Evolutionary conservation across 2,113 vertebrate genomes (phyloP).

Genomic region (Sylvia atricapilla): DNA sequence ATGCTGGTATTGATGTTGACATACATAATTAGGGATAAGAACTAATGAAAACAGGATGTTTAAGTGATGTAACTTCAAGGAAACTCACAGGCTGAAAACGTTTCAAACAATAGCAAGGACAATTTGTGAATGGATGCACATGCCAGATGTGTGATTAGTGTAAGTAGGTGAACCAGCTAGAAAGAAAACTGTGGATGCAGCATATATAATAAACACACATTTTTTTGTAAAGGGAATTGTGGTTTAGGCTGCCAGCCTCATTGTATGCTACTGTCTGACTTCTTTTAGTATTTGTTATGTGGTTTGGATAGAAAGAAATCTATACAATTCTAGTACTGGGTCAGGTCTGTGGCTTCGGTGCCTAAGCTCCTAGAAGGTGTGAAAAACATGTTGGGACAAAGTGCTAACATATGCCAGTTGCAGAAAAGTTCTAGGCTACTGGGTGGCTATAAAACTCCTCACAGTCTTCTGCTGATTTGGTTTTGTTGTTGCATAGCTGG

Average conservation of each 20-base stretch:
- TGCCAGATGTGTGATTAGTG: background rate
- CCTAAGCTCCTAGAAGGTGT: background rate
- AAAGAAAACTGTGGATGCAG: background rate
- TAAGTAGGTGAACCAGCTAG: background rate
- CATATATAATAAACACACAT: background rate
- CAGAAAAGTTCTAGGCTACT: background rate
- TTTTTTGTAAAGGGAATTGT: background rate
- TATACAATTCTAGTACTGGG: background rate
- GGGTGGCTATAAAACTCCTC: background rate
- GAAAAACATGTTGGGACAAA: background rate
- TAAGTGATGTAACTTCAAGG: background rate
- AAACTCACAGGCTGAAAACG: background rate
- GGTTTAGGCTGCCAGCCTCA: background rate
- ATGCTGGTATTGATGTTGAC: conserved; percentile 22
- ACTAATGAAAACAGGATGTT: conserved; percentile 42
- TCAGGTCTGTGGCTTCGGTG: background rate
- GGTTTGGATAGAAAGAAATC: background rate
- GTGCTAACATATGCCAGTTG: background rate
- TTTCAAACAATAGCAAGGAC: background rate
- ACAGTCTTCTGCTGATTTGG: background rate
- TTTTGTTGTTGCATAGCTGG: background rate
- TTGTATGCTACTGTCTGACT: background rate
- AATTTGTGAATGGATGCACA: background rate
- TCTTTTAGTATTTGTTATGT: background rate
- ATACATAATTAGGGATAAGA: background rate